phyloP scores from a whole-genome alignment of 2,113 vertebrate genomes.

The Phalacrocorax brasilianus region DNA sequence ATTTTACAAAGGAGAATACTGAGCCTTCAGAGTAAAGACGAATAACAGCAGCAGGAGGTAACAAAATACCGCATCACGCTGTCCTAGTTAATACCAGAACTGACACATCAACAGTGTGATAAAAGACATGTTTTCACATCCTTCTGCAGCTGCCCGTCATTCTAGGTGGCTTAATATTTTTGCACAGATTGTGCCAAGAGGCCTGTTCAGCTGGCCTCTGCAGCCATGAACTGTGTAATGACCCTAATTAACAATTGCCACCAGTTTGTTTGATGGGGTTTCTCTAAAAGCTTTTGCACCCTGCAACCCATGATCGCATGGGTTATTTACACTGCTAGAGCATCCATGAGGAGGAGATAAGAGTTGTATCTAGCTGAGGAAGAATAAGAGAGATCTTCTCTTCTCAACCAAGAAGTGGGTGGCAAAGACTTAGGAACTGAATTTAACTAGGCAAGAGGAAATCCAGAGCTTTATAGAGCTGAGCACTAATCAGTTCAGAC shows the following conservation, averaged over 20 bases:
- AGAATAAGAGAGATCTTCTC: background rate
- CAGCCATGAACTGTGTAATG: background rate
- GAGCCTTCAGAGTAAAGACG: background rate
- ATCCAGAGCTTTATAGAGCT: background rate
- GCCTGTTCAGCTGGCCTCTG: background rate
- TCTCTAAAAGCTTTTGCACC: background rate
- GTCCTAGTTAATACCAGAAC: background rate
- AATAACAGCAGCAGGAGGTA: background rate
- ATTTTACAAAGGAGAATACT: background rate
- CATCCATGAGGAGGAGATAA: background rate
- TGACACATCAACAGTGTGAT: background rate
- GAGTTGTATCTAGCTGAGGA: background rate
- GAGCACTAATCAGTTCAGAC: background rate
- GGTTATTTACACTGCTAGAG: background rate
- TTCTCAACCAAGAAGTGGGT: background rate
- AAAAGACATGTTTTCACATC: background rate
- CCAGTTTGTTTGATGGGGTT: background rate
- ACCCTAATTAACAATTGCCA: background rate
- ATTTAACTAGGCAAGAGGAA: background rate
- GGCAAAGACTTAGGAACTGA: background rate
- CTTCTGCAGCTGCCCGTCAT: background rate
- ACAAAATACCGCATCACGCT: background rate
- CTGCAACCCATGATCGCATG: background rate
- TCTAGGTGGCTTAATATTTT: background rate
- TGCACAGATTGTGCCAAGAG: background rate